phyloP scores from a whole-genome alignment of 2,888 invertebrate genomes.

The Mechanitis mazaeus region DNA sequence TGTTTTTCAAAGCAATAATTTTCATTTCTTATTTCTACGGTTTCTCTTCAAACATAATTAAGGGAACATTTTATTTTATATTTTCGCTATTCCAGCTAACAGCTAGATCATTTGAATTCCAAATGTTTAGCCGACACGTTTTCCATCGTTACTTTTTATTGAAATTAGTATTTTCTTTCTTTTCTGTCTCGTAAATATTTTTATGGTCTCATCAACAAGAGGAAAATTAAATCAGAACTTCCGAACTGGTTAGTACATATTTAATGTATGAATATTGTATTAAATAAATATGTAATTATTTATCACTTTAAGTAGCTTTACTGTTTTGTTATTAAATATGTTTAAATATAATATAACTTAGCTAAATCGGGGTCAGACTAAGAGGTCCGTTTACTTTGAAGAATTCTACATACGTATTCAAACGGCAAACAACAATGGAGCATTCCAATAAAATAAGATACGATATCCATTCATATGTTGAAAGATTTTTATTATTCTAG shows the following conservation, averaged over 20 bases:
- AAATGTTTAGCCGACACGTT: constrained; percentile 26
- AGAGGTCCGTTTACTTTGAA: too few species aligned
- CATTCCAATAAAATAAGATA: too few species aligned
- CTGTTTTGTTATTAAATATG: too few species aligned
- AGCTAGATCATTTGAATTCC: constrained; percentile 27
- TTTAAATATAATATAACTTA: too few species aligned
- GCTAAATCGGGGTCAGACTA: too few species aligned
- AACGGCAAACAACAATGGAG: too few species aligned
- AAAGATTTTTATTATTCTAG: too few species aligned
- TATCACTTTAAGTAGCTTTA: too few species aligned
- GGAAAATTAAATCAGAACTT: constrained; percentile 12
- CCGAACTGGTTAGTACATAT: constrained; percentile 9
- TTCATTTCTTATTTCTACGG: constrained; percentile 1
- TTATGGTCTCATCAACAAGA: constrained; percentile 13
- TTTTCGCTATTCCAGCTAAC: constrained; percentile 22
- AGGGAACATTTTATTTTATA: constrained; percentile 25
- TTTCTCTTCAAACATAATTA: constrained; percentile 17
- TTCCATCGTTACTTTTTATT: constrained; percentile 27
- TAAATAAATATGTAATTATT: too few species aligned
- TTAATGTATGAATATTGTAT: not conserved
- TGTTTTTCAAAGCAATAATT: not conserved
- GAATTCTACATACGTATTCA: too few species aligned
- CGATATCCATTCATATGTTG: too few species aligned
- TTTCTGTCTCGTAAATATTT: constrained; percentile 17
- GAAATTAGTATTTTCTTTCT: constrained; percentile 25